Evolutionary conservation across 2,797 vertebrate genomes (phyloP), one percentile per base, ranked within the genome.

Genomic region (Pithecia hirsuta): DNA sequence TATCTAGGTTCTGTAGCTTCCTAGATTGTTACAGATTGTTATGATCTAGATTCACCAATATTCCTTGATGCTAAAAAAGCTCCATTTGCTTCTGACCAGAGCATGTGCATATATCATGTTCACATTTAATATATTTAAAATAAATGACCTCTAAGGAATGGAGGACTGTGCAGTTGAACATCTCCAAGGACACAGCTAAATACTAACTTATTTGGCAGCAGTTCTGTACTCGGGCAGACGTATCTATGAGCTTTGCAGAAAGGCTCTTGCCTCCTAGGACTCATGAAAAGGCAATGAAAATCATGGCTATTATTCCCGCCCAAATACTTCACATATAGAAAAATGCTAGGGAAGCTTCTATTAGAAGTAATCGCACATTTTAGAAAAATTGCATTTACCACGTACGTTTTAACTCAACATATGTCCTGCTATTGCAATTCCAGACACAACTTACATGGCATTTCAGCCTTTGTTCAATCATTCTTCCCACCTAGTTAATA

Each of bases 301-400:
- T 19, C 36, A 46, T 50, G 20, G 36, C n/a, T 83, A 46, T 64
- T 44, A 59, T 64, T 61, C 75, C 13, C 75, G 20, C 17, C 74
- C 41, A 74, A 85, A 92, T 44, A 96, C 89, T 46, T 93, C 78
- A 91, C 20, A 59, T 39, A 78, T 83, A 91, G 78, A 67, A 70
- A 95, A 95, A 91, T 61, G 4, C 15, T 50, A 67, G 46, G 48
- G 44, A 30, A 88, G 13, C 20, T 91, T 79, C 72, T 92, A 28
- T 50, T 46, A 95, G 36, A 95, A 78, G 12, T 55, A 70, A 83
- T 84, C 52, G 11, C n/a, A 86, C 6, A 74, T 64, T 93, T 41
- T 79, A 93, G 48, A 90, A 81, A 86, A 91, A 15, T 19, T 82
- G 20, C 39, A 24, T 88, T 94, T 67, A 19, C 26, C 36, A 44